A percentile compares a stretch with the other conserved stretches of the same genome.
phyloP scores from a whole-genome alignment of 1,140 invertebrate species.

The Bombus sylvicola region DNA sequence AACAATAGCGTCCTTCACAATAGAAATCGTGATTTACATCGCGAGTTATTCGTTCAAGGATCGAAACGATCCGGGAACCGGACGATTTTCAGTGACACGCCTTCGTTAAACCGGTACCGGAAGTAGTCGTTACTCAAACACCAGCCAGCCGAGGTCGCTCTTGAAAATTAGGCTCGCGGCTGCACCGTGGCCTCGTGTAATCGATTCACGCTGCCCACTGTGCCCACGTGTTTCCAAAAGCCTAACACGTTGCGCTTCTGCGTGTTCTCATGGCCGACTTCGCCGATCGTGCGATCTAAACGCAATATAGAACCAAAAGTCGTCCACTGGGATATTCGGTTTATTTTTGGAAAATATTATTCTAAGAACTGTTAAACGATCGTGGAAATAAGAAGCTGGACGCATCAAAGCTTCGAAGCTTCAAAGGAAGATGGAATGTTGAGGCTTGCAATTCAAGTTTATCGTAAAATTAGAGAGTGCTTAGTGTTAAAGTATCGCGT shows the following conservation, averaged over 20 bases:
- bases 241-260: background rate
- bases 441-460: too few species aligned
- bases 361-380: too few species aligned
- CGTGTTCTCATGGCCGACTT: too few species aligned
- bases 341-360: background rate
- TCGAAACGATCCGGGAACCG: constrained; percentile 46
- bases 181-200: constrained; percentile 30
- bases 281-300: too few species aligned
- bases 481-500: too few species aligned
- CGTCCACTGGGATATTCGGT: background rate
- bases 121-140: constrained; percentile 62
- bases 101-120: constrained; percentile 55
- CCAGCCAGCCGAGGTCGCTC: constrained; percentile 57
- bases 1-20: background rate
- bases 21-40: background rate
- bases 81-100: constrained; percentile 35
- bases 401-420: too few species aligned
- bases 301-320: background rate
- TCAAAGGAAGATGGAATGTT: too few species aligned
- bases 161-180: constrained; percentile 63
- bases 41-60: constrained; percentile 3
- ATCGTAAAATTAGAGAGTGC: too few species aligned
- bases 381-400: too few species aligned
- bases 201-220: constrained; percentile 20
- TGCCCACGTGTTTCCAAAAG: constrained; percentile 51